Percentiles rank a stretch among this genome's conserved stretches.
Conservation (phyloP, 1,140 invertebrate species). For the Phymastichus coffea region DNA sequence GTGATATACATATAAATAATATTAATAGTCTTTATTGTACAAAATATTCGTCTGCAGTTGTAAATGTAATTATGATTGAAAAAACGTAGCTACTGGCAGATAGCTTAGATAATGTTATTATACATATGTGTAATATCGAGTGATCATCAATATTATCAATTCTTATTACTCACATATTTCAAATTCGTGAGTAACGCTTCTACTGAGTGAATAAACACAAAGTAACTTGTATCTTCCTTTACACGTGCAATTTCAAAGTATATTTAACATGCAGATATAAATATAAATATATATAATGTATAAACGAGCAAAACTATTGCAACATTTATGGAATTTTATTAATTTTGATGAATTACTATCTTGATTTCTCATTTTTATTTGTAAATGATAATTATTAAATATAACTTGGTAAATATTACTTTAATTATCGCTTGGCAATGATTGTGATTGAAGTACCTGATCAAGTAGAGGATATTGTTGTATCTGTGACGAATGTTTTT, state of each 20-base stretch:
- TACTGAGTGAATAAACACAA: background rate
- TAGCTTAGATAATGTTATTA: slow-evolving; percentile 20
- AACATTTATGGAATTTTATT: slow-evolving; percentile 10
- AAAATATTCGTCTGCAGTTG: slow-evolving; percentile 21
- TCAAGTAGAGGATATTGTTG: too few relatives aligned
- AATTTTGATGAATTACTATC: background rate
- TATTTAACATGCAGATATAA: slow-evolving; percentile 6
- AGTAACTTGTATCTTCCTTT: slow-evolving; percentile 14
- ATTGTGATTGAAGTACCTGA: slow-evolving; percentile 17
- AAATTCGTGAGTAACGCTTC: too few relatives aligned
- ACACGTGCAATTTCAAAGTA: slow-evolving; percentile 17
- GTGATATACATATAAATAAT: slow-evolving; percentile 5
- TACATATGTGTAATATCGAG: slow-evolving; percentile 13
- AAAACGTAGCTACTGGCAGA: slow-evolving; percentile 14
- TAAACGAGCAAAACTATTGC: slow-evolving; percentile 12
- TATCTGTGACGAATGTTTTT: too few relatives aligned
- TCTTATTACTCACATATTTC: slow-evolving; percentile 3
- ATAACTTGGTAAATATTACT: too few relatives aligned
- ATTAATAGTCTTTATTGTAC: slow-evolving; percentile 18
- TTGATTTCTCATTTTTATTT: slow-evolving; percentile 10
- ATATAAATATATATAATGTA: slow-evolving; percentile 11
- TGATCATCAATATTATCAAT: slow-evolving; percentile 20
- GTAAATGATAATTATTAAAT: too few relatives aligned
- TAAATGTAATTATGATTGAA: slow-evolving; percentile 18
- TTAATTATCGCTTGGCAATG: background rate